phyloP scores from a whole-genome alignment of 2,888 invertebrate genomes.

The Cheilosia scutellata region DNA sequence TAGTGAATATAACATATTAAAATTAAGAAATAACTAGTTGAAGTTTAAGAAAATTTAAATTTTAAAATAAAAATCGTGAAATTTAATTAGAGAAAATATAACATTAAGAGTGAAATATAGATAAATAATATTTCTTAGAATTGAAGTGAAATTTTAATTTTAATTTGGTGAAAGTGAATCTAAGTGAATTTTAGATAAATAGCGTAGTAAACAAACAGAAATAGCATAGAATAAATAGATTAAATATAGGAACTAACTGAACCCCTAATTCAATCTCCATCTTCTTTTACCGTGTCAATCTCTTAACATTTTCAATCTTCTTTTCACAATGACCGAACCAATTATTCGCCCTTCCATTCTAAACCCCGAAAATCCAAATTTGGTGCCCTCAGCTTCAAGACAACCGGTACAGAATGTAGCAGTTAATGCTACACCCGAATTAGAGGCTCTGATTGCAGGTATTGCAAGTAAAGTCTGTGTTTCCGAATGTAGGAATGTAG shows the following conservation, averaged over 20 bases:
- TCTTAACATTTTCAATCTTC: background rate
- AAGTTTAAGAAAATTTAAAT: background rate
- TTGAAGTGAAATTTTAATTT: background rate
- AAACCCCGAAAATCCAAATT: too few species aligned
- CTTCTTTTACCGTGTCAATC: background rate
- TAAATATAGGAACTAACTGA: background rate
- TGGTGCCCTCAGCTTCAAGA: background rate
- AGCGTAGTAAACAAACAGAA: background rate
- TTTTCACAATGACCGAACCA: background rate
- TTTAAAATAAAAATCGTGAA: background rate
- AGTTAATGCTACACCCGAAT: conserved; percentile 6
- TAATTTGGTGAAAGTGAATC: background rate
- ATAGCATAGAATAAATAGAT: background rate
- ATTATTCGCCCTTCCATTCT: background rate
- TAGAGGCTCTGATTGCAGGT: background rate
- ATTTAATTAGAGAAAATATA: background rate
- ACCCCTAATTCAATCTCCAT: background rate
- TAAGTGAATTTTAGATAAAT: background rate
- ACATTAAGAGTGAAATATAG: background rate
- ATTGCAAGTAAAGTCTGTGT: background rate
- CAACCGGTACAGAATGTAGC: background rate
- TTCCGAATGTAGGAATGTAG: background rate
- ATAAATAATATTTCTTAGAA: background rate
- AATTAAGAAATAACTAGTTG: background rate
- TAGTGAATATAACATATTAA: background rate